Conservation (phyloP, 2,888 invertebrate species). For the Tetropium fuscum region DNA sequence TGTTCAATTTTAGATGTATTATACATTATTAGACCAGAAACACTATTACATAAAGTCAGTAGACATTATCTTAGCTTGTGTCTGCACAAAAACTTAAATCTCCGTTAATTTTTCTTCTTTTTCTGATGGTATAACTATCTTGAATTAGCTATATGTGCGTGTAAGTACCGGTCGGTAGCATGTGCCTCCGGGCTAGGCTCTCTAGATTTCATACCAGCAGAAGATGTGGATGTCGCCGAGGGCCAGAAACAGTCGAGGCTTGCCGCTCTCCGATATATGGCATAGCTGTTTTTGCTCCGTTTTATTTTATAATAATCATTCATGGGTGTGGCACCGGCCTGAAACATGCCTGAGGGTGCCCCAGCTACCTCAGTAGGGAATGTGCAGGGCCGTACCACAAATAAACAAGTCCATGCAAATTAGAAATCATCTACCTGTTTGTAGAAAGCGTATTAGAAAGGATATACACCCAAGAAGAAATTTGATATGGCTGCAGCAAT, state of each 20-base stretch:
- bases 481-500: not conserved
- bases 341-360: slow-evolving; percentile 25
- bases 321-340: slow-evolving; percentile 46
- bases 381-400: slow-evolving; percentile 27
- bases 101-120: slow-evolving; percentile 18
- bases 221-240: slow-evolving; percentile 38
- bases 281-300: slow-evolving; percentile 47
- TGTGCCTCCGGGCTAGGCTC: slow-evolving; percentile 40
- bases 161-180: slow-evolving; percentile 45
- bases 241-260: slow-evolving; percentile 35
- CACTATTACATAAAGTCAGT: not conserved
- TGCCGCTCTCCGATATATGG: slow-evolving; percentile 31
- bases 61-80: slow-evolving; percentile 3
- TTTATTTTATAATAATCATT: slow-evolving; percentile 47
- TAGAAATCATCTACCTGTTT: slow-evolving; percentile 15
- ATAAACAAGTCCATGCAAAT: slow-evolving; percentile 22
- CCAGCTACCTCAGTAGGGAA: slow-evolving; percentile 31
- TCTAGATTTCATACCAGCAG: slow-evolving; percentile 43
- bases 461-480: slow-evolving; percentile 9
- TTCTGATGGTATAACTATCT: slow-evolving; percentile 37
- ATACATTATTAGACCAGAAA: no score
- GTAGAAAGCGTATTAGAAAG: slow-evolving; percentile 20
- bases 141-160: slow-evolving; percentile 35
- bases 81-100: slow-evolving; percentile 30
- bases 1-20: no score